Evolutionary conservation across 2,888 invertebrate genomes (phyloP).

Genomic region (Brassicogethes aeneus): DNA sequence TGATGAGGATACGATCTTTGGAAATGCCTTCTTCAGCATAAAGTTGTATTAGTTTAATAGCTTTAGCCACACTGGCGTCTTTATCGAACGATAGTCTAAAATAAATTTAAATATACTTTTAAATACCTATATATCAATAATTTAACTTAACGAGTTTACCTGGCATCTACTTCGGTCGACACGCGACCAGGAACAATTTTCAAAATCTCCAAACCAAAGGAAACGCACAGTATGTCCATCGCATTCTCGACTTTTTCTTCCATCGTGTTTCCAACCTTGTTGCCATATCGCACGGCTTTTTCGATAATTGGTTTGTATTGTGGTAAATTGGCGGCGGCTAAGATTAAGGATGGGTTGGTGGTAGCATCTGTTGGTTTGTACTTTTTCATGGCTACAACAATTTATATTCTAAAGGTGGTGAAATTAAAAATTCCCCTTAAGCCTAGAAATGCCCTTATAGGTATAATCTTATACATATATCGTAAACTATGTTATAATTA

Average conservation of each 20-base stretch:
- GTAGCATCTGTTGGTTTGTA: constrained; percentile 99
- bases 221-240: constrained; percentile 87
- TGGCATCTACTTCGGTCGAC: constrained; percentile 93
- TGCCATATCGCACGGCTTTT: constrained; percentile 84
- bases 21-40: constrained; percentile 84
- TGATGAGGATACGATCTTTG: constrained; percentile 92
- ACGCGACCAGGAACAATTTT: constrained; percentile 96
- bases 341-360: constrained; percentile 94
- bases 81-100: constrained; percentile 88
- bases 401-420: too few species aligned
- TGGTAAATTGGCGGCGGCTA: constrained; percentile 90
- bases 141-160: constrained; percentile 45
- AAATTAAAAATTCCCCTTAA: too few species aligned
- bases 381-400: constrained; percentile 78
- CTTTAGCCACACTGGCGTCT: constrained; percentile 83
- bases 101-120: constrained; percentile 16
- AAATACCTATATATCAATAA: constrained; percentile 1
- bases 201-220: constrained; percentile 95
- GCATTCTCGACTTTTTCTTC: constrained; percentile 74
- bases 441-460: too few species aligned
- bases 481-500: too few species aligned
- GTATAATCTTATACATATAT: too few species aligned
- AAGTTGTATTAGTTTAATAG: constrained; percentile 75
- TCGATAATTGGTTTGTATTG: constrained; percentile 85
- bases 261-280: constrained; percentile 55